A percentile compares a stretch with the other conserved stretches of the same genome.
Conservation (phyloP, 2,797 vertebrate genomes). For the Chelon auratus region DNA sequence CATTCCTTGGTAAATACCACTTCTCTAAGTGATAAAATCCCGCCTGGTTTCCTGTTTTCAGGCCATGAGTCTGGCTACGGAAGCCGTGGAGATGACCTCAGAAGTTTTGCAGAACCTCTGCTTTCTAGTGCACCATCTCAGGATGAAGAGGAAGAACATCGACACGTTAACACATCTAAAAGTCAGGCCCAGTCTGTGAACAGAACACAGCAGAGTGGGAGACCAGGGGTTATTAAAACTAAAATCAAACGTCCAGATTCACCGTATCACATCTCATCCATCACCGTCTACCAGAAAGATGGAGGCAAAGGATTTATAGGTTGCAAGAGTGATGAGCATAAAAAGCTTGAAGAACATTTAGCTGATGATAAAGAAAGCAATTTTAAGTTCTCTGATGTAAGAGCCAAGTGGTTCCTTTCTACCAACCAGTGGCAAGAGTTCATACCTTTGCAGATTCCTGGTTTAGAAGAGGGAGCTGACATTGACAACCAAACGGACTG, state of each 20-base stretch:
- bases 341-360: slow-evolving; percentile 36
- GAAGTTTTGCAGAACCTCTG: slow-evolving; percentile 47
- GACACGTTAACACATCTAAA: slow-evolving; percentile 30
- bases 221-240: slow-evolving; percentile 51
- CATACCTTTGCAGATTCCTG: slow-evolving; percentile 73
- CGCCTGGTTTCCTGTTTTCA: slow-evolving; percentile 39
- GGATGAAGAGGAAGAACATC: slow-evolving; percentile 47
- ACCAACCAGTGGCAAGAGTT: slow-evolving; percentile 78
- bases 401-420: slow-evolving; percentile 84
- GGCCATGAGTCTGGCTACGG: slow-evolving; percentile 35
- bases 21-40: not conserved
- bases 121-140: slow-evolving; percentile 51
- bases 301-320: slow-evolving; percentile 55
- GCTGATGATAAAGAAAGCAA: slow-evolving; percentile 52
- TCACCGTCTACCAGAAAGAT: slow-evolving; percentile 73
- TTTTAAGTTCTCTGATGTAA: slow-evolving; percentile 63
- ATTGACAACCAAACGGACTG: slow-evolving; percentile 20
- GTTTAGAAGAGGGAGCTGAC: slow-evolving; percentile 55
- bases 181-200: slow-evolving; percentile 46
- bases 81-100: slow-evolving; percentile 38
- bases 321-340: slow-evolving; percentile 37
- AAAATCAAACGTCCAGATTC: slow-evolving; percentile 68
- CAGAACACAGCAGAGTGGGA: slow-evolving; percentile 62
- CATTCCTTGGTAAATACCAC: not conserved
- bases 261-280: slow-evolving; percentile 78